Conservation (phyloP, 2,888 invertebrate species). For the Athripsodes cinereus region DNA sequence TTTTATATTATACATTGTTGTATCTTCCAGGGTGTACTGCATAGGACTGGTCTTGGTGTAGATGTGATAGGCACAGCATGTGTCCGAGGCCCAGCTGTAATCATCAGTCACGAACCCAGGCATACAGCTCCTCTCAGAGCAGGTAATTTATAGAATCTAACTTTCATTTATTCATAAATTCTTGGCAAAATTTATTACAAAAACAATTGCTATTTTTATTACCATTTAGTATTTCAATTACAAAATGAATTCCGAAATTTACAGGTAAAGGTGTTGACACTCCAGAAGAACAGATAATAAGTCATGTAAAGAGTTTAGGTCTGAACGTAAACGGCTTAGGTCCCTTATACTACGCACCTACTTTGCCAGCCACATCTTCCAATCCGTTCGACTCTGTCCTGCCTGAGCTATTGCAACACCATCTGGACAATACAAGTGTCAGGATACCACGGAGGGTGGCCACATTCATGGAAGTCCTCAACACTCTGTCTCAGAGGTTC, state of each 20-base stretch:
- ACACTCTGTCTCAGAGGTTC: conserved; percentile 16
- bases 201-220: too few relatives aligned
- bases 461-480: conserved; percentile 13
- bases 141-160: conserved; percentile 34
- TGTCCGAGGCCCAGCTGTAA: conserved; percentile 64
- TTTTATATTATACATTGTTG: too few relatives aligned
- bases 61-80: conserved; percentile 42
- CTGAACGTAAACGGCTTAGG: conserved; percentile 21
- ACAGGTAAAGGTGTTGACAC: conserved; percentile 15
- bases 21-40: conserved; percentile 24
- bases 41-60: conserved; percentile 36
- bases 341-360: conserved; percentile 19
- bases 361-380: conserved; percentile 2
- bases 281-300: conserved; percentile 22
- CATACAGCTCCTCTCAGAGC: conserved; percentile 61
- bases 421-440: conserved; percentile 19
- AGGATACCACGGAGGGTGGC: conserved; percentile 20
- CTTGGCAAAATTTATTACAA: background rate
- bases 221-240: too few relatives aligned
- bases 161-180: background rate
- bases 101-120: conserved; percentile 74
- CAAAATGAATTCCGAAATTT: too few relatives aligned
- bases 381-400: conserved; percentile 11
- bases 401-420: conserved; percentile 13
- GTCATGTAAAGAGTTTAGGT: conserved; percentile 13